Conservation (phyloP, 2,888 invertebrate genomes). For the Mythimna albipuncta region DNA sequence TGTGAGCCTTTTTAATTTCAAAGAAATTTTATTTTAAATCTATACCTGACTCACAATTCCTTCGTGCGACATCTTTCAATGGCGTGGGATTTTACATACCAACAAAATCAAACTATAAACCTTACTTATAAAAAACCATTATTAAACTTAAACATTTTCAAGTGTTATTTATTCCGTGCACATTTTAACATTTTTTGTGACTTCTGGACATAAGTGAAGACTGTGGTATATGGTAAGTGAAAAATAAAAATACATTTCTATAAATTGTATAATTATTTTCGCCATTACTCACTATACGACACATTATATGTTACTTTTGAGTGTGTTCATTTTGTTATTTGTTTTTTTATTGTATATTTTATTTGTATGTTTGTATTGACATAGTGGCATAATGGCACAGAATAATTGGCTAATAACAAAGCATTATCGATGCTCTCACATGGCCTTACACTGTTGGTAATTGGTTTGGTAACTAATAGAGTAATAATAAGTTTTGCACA, state of each 20-base stretch:
- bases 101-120: constrained; percentile 56
- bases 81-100: constrained; percentile 64
- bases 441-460: constrained; percentile 71
- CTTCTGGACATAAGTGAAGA: constrained; percentile 63
- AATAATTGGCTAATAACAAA: constrained; percentile 75
- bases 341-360: constrained; percentile 69
- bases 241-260: constrained; percentile 62
- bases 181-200: constrained; percentile 64
- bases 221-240: constrained; percentile 66
- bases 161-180: constrained; percentile 65
- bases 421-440: constrained; percentile 73
- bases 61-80: constrained; percentile 60
- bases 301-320: constrained; percentile 63
- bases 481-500: constrained; percentile 58
- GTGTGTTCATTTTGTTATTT: constrained; percentile 68
- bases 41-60: constrained; percentile 39
- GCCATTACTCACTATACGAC: constrained; percentile 65
- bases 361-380: constrained; percentile 77
- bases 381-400: constrained; percentile 87
- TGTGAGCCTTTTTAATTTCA: constrained; percentile 34
- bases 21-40: constrained; percentile 26
- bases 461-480: constrained; percentile 64
- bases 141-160: constrained; percentile 58
- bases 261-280: constrained; percentile 62
- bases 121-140: constrained; percentile 53